Evolutionary conservation across 2,113 vertebrate species (phyloP).

Genomic region (Callithrix jacchus): DNA sequence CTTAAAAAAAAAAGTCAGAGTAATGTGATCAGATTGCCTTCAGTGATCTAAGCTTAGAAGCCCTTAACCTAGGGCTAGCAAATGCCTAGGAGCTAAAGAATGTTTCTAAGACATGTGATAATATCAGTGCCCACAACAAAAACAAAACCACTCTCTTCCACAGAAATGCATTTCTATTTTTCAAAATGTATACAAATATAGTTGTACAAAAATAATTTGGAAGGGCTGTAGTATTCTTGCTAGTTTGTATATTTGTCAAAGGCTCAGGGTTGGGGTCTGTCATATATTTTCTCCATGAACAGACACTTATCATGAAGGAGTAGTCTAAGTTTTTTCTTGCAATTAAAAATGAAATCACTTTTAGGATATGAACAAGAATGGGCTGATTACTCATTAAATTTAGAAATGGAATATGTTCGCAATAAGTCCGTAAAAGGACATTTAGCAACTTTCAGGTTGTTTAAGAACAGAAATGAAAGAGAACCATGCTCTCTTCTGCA

Average conservation of each 20-base stretch:
- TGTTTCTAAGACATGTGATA: neutral
- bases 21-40: neutral
- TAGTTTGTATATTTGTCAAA: neutral
- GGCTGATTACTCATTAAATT: neutral
- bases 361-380: neutral
- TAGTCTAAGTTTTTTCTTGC: neutral
- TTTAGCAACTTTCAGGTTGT: constrained; percentile 23
- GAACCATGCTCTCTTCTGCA: neutral
- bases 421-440: neutral
- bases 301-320: neutral
- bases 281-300: neutral
- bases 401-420: neutral
- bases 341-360: neutral
- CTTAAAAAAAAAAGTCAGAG: neutral
- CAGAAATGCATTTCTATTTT: neutral
- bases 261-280: accelerated
- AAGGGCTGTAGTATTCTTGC: neutral
- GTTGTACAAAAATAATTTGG: neutral
- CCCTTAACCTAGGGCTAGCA: neutral
- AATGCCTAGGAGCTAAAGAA: neutral
- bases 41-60: neutral
- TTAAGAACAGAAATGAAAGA: constrained; percentile 38
- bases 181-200: neutral
- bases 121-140: neutral
- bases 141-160: neutral